A percentile compares a stretch with the other conserved stretches of the same genome.
Conservation (phyloP, 2,797 vertebrate genomes). For the Hypotaenidia philippensis region DNA sequence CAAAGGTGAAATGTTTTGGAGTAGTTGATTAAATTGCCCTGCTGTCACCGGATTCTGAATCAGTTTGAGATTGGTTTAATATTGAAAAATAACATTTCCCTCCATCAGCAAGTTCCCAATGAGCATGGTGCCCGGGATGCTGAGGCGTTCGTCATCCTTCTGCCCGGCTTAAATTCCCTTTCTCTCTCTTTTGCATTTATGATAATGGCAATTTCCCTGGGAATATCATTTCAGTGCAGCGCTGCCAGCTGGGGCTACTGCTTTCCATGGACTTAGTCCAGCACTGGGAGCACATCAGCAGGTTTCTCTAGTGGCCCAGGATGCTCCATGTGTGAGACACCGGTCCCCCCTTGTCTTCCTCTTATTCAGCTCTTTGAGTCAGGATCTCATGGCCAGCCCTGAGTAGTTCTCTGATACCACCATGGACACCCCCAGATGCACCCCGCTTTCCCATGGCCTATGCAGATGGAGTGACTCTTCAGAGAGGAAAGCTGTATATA, state of each 20-base stretch:
- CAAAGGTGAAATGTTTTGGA: conserved; percentile 33
- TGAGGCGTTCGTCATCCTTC: accelerated
- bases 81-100: conserved; percentile 18
- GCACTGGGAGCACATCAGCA: neutral
- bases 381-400: neutral
- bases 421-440: accelerated
- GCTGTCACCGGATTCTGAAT: neutral
- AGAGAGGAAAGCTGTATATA: neutral
- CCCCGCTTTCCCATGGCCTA: neutral
- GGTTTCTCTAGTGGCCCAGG: neutral
- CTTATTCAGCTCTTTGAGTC: neutral
- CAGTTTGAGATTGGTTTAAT: neutral
- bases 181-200: neutral
- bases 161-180: neutral
- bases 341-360: accelerated
- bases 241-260: neutral
- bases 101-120: neutral
- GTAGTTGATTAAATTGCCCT: conserved; percentile 19
- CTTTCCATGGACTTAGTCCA: neutral
- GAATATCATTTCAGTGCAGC: neutral
- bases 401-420: neutral
- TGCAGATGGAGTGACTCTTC: neutral
- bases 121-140: neutral
- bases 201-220: neutral
- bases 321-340: neutral